phyloP scores from a whole-genome alignment of 1,140 invertebrate species.

The Babylonia areolata region DNA sequence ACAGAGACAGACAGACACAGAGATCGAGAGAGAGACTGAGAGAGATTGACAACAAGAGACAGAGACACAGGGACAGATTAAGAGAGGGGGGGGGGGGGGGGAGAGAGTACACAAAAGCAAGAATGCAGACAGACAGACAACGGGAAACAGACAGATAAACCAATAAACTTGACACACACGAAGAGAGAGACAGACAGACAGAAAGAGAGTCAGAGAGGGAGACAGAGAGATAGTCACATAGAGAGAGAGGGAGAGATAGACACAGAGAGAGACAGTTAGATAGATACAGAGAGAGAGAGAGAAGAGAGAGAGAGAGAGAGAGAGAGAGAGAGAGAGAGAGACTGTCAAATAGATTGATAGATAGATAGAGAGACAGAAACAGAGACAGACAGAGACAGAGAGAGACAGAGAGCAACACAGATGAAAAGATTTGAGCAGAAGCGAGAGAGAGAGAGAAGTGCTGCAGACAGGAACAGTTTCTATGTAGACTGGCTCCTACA shows the following conservation, averaged over 20 bases:
- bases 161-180: too few species aligned
- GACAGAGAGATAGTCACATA: neutral
- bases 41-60: neutral
- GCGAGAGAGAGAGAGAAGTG: too few species aligned
- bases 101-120: neutral
- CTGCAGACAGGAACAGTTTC: too few species aligned
- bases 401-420: too few species aligned
- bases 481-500: too few species aligned
- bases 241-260: neutral
- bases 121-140: neutral
- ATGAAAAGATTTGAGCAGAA: too few species aligned
- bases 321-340: neutral
- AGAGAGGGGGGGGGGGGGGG: neutral
- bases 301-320: slow-evolving; percentile 5
- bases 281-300: slow-evolving; percentile 11
- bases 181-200: neutral
- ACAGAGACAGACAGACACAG: neutral
- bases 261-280: neutral
- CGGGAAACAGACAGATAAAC: neutral
- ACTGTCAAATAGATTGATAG: neutral
- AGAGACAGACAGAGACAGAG: too few species aligned
- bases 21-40: neutral
- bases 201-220: neutral
- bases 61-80: neutral
- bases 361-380: neutral